These are phyloP conservation scores for Deroplatys truncata DNA, from an alignment of 2,888 invertebrate species.

Conservation along the genomic window DNA sequence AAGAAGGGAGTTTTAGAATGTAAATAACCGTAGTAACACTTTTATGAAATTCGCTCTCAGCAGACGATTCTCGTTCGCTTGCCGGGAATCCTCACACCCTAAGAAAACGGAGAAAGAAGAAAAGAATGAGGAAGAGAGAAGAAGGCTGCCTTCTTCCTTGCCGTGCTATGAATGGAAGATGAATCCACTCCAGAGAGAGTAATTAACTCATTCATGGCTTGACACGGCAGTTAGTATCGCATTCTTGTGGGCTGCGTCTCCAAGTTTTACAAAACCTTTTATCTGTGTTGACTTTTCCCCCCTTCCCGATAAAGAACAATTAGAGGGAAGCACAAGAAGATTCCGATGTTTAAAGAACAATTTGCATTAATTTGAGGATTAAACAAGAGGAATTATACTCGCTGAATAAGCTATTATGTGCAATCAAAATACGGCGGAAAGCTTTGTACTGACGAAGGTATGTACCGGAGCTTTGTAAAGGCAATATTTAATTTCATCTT, in stretches of 20 bases:
- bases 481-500: too few species aligned
- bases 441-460: not conserved
- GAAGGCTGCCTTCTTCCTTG: not conserved
- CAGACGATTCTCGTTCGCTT: not conserved
- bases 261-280: slow-evolving; percentile 12
- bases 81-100: not conserved
- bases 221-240: slow-evolving; percentile 12
- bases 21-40: not conserved
- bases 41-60: slow-evolving; percentile 7
- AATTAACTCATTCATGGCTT: slow-evolving; percentile 26
- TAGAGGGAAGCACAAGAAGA: not conserved
- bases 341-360: slow-evolving; percentile 16
- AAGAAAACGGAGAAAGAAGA: not conserved
- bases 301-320: slow-evolving; percentile 12
- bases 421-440: not conserved
- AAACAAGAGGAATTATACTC: not conserved
- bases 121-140: not conserved
- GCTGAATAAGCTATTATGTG: slow-evolving; percentile 1
- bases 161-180: slow-evolving; percentile 26
- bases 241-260: not conserved
- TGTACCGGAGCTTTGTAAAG: too few species aligned
- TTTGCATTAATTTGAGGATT: slow-evolving; percentile 11
- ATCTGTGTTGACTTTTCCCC: slow-evolving; percentile 16
- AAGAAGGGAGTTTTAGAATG: not conserved
- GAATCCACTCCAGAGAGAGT: slow-evolving; percentile 18